Base-by-base conservation (phyloP, 2,888 invertebrate species). In the Autographa pulchrina region DNA sequence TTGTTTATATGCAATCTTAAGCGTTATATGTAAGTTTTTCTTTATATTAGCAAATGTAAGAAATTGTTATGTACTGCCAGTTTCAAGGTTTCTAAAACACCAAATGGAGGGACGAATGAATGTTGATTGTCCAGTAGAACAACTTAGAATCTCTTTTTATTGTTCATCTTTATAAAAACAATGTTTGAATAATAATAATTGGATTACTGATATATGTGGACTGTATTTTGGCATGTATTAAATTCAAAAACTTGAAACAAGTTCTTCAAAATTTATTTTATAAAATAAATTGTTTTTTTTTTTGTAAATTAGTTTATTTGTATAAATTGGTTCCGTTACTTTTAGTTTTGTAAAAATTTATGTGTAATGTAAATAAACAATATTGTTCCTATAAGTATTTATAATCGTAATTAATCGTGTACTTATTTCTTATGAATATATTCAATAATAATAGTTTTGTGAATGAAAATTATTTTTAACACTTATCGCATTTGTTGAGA, bases 51-150 rank as follows among this genome's bases (percentile, higher is more conserved):
- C 85, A 77, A 87, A 86, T 86, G 86, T 92, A 91, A 91, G 88
- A 88, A 84, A 89, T 88, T 89, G 90, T 92, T 91, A 91, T 81
- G 88, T 90, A 94, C 94, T 95, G 94, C 94, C 95, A 95, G 93
- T 92, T 92, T 90, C 88, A 91, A 92, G 93, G 92, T 93, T 92
- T 91, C 89, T 91, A 92, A 89, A 88, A 94, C 94, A 93, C 94
- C 94, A 93, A 93, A 79, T 86, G 88, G 80, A 83, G 88, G 87
- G 86, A 87, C 86, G 90, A 77, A 81, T 89, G 90, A 85, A 80
- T 88, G 89, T 84, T 60, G 83, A 86, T 77, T 92, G 91, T 92
- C 90, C 89, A 89, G 83, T 80, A 72, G 70, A 80, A 82, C 81
- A 74, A 70, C 77, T 87, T 86, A 77, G 82, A 86, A 86, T 84